Base-by-base conservation (phyloP, 1,140 invertebrate genomes). In the Eupristina koningsbergeri region DNA sequence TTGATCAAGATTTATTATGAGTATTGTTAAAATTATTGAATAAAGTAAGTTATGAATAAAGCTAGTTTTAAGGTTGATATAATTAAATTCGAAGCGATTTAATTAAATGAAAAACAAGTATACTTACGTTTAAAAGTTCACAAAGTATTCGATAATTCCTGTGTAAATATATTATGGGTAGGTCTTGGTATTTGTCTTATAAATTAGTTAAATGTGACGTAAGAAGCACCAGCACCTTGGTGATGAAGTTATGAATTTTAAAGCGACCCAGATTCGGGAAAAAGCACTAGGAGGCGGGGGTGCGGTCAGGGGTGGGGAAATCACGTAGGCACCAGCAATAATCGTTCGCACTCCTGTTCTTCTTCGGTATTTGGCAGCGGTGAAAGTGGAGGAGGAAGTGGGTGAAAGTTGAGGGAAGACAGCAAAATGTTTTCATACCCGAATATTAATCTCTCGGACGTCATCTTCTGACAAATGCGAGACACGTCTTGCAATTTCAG, bases 381-480 rank as follows among this genome's bases (percentile, higher is more conserved):
- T 82, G 64, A 5, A 11, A 58, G 84, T 74, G 85, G 77, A 85
- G 79, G 80, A 83, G 81, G 80, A 86, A 78, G 85, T 69, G 75
- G 79, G 74, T 63, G 84, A 75, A 39, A 50, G 45, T 63, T 74
- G 58, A 63, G 69, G 17, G 64, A 74, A 81, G 74, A 81, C 39
- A 61, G 67, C 83, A 84, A 87, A 87, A 80, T 81, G 85, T 79
- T n/a, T n/a, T n/a, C n/a, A n/a, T n/a, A n/a, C n/a, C 83, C 81
- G 85, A 80, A 87, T 88, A 88, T 89, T 88, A 88, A 88, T 88
- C 85, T 86, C 81, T 45, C 36, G 74, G 69, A 74, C 83, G 85
- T 81, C 80, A 73, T 73, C 85, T 73, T 63, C 84, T 86, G 86
- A 89, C 87, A 88, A 88, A 88, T 88, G 87, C 86, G 84, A 83